Conservation (phyloP, 2,797 vertebrate species). For the Pagetopsis macropterus region DNA sequence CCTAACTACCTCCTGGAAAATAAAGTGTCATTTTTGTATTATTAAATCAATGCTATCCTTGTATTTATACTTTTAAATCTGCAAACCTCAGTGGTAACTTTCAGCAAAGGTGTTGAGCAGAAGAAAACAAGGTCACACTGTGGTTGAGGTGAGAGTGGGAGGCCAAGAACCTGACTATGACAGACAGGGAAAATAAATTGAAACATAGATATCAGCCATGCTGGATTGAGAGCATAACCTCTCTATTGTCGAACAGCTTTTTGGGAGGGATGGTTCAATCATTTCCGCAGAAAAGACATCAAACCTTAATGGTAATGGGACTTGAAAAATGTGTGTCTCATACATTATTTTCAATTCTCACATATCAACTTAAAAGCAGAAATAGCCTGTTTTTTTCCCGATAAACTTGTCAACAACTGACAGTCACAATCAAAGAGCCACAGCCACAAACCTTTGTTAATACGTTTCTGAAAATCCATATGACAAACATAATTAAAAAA, state of each 20-base stretch:
- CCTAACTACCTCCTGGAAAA: not conserved
- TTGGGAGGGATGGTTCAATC: conserved; percentile 23
- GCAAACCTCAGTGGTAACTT: not conserved
- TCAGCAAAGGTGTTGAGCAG: not conserved
- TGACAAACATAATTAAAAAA: conserved; percentile 34
- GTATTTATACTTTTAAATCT: not conserved
- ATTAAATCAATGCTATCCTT: not conserved
- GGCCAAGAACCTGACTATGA: conserved; percentile 8
- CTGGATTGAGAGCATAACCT: not conserved
- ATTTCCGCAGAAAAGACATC: not conserved
- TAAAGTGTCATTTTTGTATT: not conserved
- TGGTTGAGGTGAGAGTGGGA: not conserved
- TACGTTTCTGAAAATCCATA: conserved; percentile 13
- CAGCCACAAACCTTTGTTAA: conserved; percentile 20
- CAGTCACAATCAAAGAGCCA: conserved; percentile 9
- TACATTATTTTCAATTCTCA: conserved; percentile 26
- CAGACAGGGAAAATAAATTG: conserved; percentile 19
- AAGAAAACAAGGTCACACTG: not conserved
- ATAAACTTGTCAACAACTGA: conserved; percentile 17
- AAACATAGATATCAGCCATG: conserved; percentile 11
- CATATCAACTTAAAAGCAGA: conserved; percentile 8
- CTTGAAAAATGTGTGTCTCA: conserved; percentile 9
- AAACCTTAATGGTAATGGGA: conserved; percentile 1
- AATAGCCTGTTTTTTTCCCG: conserved; percentile 4
- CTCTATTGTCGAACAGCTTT: not conserved